Percentiles rank a stretch among this genome's conserved stretches.
Evolutionary conservation across 2,888 invertebrate genomes (phyloP).

Genomic region (Trissolcus japonicus): DNA sequence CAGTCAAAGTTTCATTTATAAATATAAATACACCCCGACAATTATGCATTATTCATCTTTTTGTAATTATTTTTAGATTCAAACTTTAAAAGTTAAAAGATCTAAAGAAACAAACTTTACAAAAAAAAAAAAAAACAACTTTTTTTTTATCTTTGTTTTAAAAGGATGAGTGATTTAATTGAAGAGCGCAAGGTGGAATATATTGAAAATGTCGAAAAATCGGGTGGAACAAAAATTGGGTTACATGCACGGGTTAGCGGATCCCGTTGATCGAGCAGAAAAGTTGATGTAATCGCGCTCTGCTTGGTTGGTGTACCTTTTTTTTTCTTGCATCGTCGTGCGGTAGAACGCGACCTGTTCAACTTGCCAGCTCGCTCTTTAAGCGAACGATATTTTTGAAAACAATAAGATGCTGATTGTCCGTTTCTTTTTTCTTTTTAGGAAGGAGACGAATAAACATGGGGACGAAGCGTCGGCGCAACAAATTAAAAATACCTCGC

Average conservation of each 20-base stretch:
- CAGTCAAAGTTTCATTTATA: constrained; percentile 11
- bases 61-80: too few relatives aligned
- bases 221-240: constrained; percentile 25
- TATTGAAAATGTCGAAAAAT: too few relatives aligned
- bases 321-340: constrained; percentile 4
- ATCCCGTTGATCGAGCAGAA: constrained; percentile 63
- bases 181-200: too few relatives aligned
- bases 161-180: too few relatives aligned
- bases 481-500: constrained; percentile 61
- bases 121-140: too few relatives aligned
- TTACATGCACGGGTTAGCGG: constrained; percentile 52
- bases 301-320: constrained; percentile 8
- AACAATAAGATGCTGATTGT: background rate
- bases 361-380: background rate
- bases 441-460: constrained; percentile 65
- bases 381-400: background rate
- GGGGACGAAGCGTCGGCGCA: constrained; percentile 70
- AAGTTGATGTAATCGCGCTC: constrained; percentile 30
- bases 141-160: too few relatives aligned
- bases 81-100: too few relatives aligned
- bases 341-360: background rate
- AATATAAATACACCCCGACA: too few relatives aligned
- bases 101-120: too few relatives aligned
- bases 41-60: too few relatives aligned
- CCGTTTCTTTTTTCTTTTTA: constrained; percentile 43